Evolutionary conservation across 2,888 invertebrate genomes (phyloP), one percentile per base, ranked within the genome.

Genomic region (Archips crataeganus): DNA sequence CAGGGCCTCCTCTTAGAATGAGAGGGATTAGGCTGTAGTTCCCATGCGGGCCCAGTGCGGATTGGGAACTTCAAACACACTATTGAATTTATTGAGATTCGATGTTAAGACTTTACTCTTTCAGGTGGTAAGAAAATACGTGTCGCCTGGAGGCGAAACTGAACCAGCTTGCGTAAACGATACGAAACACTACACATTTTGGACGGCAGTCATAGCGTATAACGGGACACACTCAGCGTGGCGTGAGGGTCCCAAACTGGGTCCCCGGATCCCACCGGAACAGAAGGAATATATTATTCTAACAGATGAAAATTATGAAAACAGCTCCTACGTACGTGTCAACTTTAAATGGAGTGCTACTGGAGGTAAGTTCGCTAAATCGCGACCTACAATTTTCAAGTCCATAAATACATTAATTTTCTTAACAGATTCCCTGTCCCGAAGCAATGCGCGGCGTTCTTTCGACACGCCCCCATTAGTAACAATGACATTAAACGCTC

Each of bases 311-410:
- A 77, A 77, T 47, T 66, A 71, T 13, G 73, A 70, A 2, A 70
- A 70, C 10, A 63, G 71, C 5, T 70, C 63, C 36, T 34, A 36
- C n/a, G 77, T 84, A 34, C 70, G 75, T 36, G 83, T 78, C 2
- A 51, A 64, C 23, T 77, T 86, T 39, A 74, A 71, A 32, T 86
- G 85, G 85, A 80, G 83, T 47, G 74, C 76, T 8, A 82, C 75
- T 71, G 85, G 85, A 71, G 84, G 92, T 92, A 75, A 85, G 85
- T 0, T 45, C 10, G 10, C 10, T 45, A 3, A 45, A 3, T 9
- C 10, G 23, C 23, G 23, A 10, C 3, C 10, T 51, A 51, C 51
- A 8, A 51, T 51, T 51, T 15, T 6, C 13, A 60, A 60, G 23
- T 23, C 23, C 23, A 23, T 23, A 23, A 23, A 23, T 23, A 23